Conservation (phyloP, 2,888 invertebrate species). For the Rhabditoides inermis region DNA sequence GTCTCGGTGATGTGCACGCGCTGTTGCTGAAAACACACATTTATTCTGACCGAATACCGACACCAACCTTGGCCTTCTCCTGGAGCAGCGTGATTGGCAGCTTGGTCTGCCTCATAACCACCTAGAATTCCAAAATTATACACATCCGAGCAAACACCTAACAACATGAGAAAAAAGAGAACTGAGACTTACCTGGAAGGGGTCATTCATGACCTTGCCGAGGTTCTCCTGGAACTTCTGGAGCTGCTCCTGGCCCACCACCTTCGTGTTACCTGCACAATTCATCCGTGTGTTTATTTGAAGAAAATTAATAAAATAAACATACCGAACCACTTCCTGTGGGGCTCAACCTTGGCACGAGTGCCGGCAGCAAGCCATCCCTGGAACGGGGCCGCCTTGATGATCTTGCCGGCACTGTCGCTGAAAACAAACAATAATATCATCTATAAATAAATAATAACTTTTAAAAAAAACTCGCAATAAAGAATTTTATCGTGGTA, state of each 20-base stretch:
- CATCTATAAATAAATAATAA: background rate
- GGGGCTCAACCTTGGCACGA: slow-evolving; percentile 87
- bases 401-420: slow-evolving; percentile 74
- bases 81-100: slow-evolving; percentile 86
- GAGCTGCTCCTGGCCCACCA: slow-evolving; percentile 73
- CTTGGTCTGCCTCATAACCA: slow-evolving; percentile 90
- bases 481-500: background rate
- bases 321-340: slow-evolving; percentile 90
- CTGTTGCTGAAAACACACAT: slow-evolving; percentile 63
- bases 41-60: background rate
- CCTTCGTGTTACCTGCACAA: slow-evolving; percentile 71
- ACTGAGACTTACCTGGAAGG: slow-evolving; percentile 68
- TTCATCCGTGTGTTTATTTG: background rate
- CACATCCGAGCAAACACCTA: background rate
- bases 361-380: slow-evolving; percentile 78
- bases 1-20: slow-evolving; percentile 90
- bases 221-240: slow-evolving; percentile 75
- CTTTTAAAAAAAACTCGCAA: background rate
- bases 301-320: background rate
- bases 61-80: slow-evolving; percentile 65
- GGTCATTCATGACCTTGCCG: slow-evolving; percentile 84
- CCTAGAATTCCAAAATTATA: slow-evolving; percentile 1
- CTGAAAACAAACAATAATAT: slow-evolving; percentile 53
- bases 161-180: background rate
- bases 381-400: slow-evolving; percentile 90